phyloP scores from a whole-genome alignment of 2,888 invertebrate genomes.

The Pelosia muscerda region DNA sequence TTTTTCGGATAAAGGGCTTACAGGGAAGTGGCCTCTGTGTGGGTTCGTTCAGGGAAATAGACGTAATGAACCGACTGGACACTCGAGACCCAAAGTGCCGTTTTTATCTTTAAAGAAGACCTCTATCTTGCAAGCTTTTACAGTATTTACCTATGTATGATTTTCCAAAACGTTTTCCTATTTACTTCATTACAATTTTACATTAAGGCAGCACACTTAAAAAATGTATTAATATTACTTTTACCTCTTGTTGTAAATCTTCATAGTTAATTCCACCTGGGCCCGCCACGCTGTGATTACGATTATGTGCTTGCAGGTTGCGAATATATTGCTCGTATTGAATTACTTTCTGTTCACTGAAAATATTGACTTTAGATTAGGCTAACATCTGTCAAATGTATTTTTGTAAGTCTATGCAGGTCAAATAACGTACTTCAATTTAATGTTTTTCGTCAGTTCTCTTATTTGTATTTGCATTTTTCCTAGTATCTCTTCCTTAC shows the following conservation, averaged over 20 bases:
- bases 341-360: slow-evolving; percentile 79
- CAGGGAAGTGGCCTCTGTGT: too few species aligned
- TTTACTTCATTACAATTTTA: too few species aligned
- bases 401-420: not conserved
- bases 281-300: slow-evolving; percentile 64
- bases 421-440: slow-evolving; percentile 69
- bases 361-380: slow-evolving; percentile 34
- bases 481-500: slow-evolving; percentile 78
- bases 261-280: slow-evolving; percentile 68
- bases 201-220: not conserved
- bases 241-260: slow-evolving; percentile 79
- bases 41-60: too few species aligned
- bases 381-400: not conserved
- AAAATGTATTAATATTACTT: not conserved
- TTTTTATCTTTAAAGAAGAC: too few species aligned
- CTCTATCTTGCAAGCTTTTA: too few species aligned
- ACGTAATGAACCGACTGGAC: too few species aligned
- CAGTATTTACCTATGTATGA: too few species aligned
- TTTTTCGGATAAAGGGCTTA: too few species aligned
- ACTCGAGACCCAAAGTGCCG: too few species aligned
- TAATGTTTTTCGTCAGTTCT: slow-evolving; percentile 77
- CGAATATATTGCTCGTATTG: slow-evolving; percentile 80
- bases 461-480: slow-evolving; percentile 81
- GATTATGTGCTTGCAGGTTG: slow-evolving; percentile 70
- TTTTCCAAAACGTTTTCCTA: too few species aligned